Evolutionary conservation across 2,888 invertebrate genomes (phyloP), one percentile per base, ranked within the genome.

Genomic region (Philaethria dido): DNA sequence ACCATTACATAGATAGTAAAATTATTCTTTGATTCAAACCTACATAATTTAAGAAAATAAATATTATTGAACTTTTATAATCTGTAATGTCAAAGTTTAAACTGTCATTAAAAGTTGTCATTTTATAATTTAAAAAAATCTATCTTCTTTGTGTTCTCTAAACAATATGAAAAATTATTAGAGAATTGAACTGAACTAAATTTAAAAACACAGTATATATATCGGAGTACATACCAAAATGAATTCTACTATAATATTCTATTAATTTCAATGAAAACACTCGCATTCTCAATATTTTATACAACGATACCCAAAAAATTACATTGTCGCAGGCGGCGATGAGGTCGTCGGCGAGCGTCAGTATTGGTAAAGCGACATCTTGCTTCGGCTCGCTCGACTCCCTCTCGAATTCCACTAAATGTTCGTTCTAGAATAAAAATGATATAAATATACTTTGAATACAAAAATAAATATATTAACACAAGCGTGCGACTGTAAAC

Each of bases 251-350:
- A 22, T 13, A 8, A 33, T 33, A 33, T 33, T 33, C 33, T 33
- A 33, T 33, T 4, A 8, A 33, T 33, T 33, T 50, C 57, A 50
- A 69, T 47, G 69, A 68, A 66, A 62, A 70, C 76, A 78, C 74
- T 65, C 77, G 78, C 91, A 88, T 87, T 89, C 90, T 88, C 82
- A 78, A 89, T 88, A 88, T 72, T 68, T 71, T 74, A 74, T 72
- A 68, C 29, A 62, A 79, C 80, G 80, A 84, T 92, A 92, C 92
- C 92, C 92, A 92, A 78, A 89, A 79, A 80, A 92, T 92, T 87
- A 89, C 91, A 88, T 89, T 88, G 80, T 89, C 88, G 77, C 78
- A 81, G 70, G 81, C 82, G 45, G 82, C 79, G 16, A 92, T 76
- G 65, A 86, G 77, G 55, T 82, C 83, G 70, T 92, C 92, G 36